Base-by-base conservation (phyloP, 2,113 vertebrate species). In the Vireo altiloquus region DNA sequence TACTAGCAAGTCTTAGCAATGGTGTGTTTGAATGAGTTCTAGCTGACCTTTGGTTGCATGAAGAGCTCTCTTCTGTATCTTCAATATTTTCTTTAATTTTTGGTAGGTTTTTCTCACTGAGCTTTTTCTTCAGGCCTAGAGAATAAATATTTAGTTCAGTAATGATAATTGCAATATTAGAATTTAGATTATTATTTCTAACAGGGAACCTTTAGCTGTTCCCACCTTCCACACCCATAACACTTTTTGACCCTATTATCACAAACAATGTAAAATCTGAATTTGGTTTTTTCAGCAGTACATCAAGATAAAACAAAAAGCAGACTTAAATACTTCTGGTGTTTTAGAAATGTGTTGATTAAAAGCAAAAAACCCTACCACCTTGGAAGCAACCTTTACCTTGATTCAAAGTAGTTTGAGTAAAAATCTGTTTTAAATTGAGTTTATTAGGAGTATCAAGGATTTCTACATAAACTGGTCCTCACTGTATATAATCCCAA, bases 51-150 rank as follows among this genome's bases (percentile, higher is more conserved):
- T 14, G 47, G 13, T 2, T 27, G 44, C 10, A 27, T 2, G 68
- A 75, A 54, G n/a, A 28, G 15, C 25, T 84, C 44, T 6, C 71
- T 35, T 47, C 9, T 22, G 52, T 53, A 33, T 33, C 44, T 72
- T 97, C 97, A 15, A n/a, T 31, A 4, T 56, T 88, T 93, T 98
- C 98, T 6, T 60, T 59, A 25, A 98, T 97, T 85, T 94, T 92
- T 46, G 42, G 76, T 74, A 98, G 56, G 4, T 35, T 33, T 33
- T 44, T 95, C 40, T 35, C 68, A 54, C 4, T 3, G 13, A 24
- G 19, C 16, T 69, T 94, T 50, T 66, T 82, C 70, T 77, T 94
- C 28, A 2, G 15, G 13, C 82, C 98, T 97, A 86, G 12, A 52
- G 31, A 74, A 15, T 7, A 53, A 80, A 31, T 9, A 85, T 35